Percentiles rank a stretch among this genome's conserved stretches.
phyloP scores from a whole-genome alignment of 2,888 invertebrate genomes.

The Brachylomia viminalis region DNA sequence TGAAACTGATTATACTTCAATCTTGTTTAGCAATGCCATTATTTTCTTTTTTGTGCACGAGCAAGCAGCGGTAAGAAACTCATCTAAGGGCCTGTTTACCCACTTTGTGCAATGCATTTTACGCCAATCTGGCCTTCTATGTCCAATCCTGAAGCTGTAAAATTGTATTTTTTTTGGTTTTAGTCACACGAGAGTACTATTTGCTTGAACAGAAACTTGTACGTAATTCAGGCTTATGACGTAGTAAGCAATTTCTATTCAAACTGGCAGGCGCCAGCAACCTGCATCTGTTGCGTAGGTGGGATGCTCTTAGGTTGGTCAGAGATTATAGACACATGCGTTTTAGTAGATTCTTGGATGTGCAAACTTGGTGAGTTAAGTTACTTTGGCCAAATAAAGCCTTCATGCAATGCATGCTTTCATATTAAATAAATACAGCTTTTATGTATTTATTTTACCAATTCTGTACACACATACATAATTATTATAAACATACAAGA shows the following conservation, averaged over 20 bases:
- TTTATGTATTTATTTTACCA: too few species aligned
- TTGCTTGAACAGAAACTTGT: neutral
- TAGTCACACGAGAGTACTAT: neutral
- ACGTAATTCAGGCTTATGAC: neutral
- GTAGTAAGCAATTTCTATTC: neutral
- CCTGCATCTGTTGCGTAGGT: neutral
- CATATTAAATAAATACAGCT: too few species aligned
- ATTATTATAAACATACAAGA: too few species aligned
- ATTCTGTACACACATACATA: too few species aligned
- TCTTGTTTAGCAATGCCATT: neutral
- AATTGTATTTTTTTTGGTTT: neutral
- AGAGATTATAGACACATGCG: neutral
- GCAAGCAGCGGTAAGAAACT: neutral
- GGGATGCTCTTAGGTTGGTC: neutral
- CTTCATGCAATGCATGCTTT: too few species aligned
- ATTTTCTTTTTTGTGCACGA: neutral
- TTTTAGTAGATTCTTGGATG: neutral
- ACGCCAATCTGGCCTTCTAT: neutral
- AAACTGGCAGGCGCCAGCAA: neutral
- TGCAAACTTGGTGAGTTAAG: too few species aligned
- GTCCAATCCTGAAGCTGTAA: neutral
- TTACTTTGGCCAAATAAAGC: neutral
- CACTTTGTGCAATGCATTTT: neutral
- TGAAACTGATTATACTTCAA: slow-evolving; percentile 14
- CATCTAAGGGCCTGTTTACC: too few species aligned